Conservation (phyloP, 2,797 vertebrate species). For the Gambelia wislizenii region DNA sequence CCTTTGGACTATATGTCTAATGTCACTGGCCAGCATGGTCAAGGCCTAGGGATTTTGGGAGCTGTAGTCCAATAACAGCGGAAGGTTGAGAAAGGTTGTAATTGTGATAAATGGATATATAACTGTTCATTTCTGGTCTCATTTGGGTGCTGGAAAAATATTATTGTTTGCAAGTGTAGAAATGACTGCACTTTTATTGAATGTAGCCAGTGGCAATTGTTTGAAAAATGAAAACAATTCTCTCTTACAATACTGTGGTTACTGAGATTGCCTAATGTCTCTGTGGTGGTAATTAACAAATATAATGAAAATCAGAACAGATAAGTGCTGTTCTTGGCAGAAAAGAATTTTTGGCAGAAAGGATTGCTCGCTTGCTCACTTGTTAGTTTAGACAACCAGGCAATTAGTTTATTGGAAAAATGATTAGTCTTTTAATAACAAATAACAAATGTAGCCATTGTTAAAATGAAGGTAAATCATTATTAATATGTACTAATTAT, state of each 20-base stretch:
- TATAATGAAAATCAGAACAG: neutral
- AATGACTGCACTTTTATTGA: neutral
- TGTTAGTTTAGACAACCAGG: neutral
- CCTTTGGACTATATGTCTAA: neutral
- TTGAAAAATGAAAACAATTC: neutral
- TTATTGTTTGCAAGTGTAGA: neutral
- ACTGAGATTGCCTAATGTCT: neutral
- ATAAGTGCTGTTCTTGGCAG: neutral
- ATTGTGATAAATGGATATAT: neutral
- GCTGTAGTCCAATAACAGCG: neutral
- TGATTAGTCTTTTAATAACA: no score
- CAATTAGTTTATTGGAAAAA: neutral
- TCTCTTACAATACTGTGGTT: neutral
- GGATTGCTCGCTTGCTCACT: no score
- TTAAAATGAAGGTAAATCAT: neutral
- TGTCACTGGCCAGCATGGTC: neutral
- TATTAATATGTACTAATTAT: neutral
- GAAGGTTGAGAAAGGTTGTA: neutral
- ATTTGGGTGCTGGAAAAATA: neutral
- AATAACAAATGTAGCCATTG: neutral
- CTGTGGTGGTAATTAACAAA: neutral
- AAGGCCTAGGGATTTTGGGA: neutral
- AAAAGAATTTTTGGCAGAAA: no score
- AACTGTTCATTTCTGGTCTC: neutral
- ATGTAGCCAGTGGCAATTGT: neutral